Base-by-base conservation (phyloP, 2,888 invertebrate species). In the Arenicola marina region DNA sequence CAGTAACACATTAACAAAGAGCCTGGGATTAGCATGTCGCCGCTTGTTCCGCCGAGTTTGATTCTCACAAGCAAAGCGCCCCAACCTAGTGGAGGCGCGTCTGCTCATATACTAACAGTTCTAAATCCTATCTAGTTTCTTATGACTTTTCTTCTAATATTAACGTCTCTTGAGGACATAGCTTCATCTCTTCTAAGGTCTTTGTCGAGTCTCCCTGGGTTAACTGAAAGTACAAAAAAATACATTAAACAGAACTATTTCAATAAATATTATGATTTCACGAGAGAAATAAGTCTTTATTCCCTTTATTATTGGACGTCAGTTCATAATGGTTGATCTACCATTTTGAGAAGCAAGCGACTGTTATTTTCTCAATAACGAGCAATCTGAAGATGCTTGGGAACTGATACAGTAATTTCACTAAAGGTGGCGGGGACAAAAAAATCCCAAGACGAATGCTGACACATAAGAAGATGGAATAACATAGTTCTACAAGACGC, bases 141-240 rank as follows among this genome's bases (percentile, higher is more conserved):
- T n/a, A n/a, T n/a, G n/a, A n/a, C n/a, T 18, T 53, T 86, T 94
- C 93, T 85, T 96, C 95, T 75, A 96, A 86, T 86, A 92, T 93
- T 74, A 96, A 89, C 72, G 95, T 95, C 87, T 96, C 96, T 87
- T 96, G 95, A 59, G 93, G 92, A 85, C 88, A 93, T 76, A 96
- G 88, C 84, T 93, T 93, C 73, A 95, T 86, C 73, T 91, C 89
- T 82, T 89, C 87, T 74, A 97, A 86, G 66, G 93, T 91, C 83
- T 89, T 88, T 77, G 86, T 87, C 51, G 86, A 86, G 84, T 93
- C 90, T 84, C 92, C 87, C 69, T 89, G 87, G 68, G 94, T 92
- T 70, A 93, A 86, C 93, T 93, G 86, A 3, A 85, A 85, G 72
- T 69, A 72, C 76, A 70, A 68, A 73, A 68, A 59, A 63, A 61